These are phyloP conservation scores for Pomacea canaliculata DNA, from an alignment of 2,888 invertebrate genomes.

Conservation along the genomic window DNA sequence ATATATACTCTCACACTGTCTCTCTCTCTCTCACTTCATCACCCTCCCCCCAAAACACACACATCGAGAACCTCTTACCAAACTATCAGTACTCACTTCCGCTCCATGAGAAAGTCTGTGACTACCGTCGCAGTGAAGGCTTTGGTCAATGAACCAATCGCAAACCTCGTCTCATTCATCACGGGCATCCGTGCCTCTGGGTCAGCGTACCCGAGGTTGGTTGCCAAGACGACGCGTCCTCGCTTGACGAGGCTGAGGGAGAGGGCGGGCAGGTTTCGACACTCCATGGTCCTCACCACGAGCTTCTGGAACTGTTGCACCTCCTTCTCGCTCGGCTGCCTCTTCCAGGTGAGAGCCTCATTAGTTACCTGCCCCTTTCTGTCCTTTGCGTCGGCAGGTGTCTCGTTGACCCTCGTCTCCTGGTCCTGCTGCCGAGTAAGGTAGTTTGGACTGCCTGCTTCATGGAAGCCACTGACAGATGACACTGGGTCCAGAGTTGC, in stretches of 20 bases:
- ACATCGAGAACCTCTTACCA: no score
- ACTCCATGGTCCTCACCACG: constrained; percentile 20
- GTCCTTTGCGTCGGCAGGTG: neutral
- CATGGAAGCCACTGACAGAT: no score
- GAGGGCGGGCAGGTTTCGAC: constrained; percentile 23
- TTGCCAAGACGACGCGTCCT: constrained; percentile 25
- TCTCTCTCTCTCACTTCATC: no score
- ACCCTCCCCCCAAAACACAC: no score
- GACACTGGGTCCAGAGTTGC: no score
- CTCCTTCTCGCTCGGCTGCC: constrained; percentile 5
- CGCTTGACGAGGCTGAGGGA: constrained; percentile 29
- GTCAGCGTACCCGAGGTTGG: constrained; percentile 30
- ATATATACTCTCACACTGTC: no score
- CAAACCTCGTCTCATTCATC: constrained; percentile 25
- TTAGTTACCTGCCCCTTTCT: neutral
- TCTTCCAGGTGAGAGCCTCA: neutral
- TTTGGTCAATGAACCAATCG: constrained; percentile 34
- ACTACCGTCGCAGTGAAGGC: constrained; percentile 34
- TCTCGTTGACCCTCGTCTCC: neutral
- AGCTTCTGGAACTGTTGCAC: constrained; percentile 22
- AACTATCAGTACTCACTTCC: constrained; percentile 5
- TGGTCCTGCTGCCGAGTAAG: neutral
- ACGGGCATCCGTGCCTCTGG: constrained; percentile 13
- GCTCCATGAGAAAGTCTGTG: constrained; percentile 11
- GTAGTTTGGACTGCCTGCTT: no score